Evolutionary conservation across 2,888 invertebrate species (phyloP).

Genomic region (Atrina japonica): DNA sequence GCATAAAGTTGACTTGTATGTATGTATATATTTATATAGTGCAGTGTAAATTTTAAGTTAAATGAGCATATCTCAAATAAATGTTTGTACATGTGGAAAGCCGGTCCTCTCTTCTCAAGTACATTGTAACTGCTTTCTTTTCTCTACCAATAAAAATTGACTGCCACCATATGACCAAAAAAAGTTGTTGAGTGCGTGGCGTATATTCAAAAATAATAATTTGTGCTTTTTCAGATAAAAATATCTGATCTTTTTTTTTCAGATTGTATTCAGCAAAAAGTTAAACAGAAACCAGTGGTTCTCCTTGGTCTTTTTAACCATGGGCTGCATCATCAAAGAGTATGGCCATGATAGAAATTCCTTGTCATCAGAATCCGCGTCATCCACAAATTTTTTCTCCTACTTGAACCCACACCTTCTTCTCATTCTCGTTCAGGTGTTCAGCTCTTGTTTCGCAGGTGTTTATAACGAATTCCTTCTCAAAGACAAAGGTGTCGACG

Average conservation of each 20-base stretch:
- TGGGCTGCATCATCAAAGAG: slow-evolving; percentile 95
- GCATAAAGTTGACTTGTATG: no score
- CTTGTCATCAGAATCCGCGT: slow-evolving; percentile 1
- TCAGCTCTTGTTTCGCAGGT: slow-evolving; percentile 96
- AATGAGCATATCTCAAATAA: no score
- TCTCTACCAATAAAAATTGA: no score
- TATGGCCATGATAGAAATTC: slow-evolving; percentile 78
- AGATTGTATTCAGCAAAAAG: slow-evolving; percentile 92
- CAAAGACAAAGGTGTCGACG: slow-evolving; percentile 91
- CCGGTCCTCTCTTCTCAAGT: no score
- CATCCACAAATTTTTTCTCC: slow-evolving; percentile 25
- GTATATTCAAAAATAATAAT: no score
- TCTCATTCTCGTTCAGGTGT: slow-evolving; percentile 85
- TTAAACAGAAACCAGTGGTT: slow-evolving; percentile 92
- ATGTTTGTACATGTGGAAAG: no score
- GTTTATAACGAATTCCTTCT: slow-evolving; percentile 97
- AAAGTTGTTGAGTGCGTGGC: no score
- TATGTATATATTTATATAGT: no score
- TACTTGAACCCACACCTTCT: slow-evolving; percentile 62
- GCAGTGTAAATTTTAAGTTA: no score
- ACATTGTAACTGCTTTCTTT: no score
- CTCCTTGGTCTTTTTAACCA: slow-evolving; percentile 91
- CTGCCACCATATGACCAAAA: no score
- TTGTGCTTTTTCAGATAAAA: no score
- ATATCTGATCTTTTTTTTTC: slow-evolving; percentile 66